These are phyloP conservation scores for Oryzias melastigma DNA, from an alignment of 2,113 vertebrate genomes.

Conservation along the genomic window DNA sequence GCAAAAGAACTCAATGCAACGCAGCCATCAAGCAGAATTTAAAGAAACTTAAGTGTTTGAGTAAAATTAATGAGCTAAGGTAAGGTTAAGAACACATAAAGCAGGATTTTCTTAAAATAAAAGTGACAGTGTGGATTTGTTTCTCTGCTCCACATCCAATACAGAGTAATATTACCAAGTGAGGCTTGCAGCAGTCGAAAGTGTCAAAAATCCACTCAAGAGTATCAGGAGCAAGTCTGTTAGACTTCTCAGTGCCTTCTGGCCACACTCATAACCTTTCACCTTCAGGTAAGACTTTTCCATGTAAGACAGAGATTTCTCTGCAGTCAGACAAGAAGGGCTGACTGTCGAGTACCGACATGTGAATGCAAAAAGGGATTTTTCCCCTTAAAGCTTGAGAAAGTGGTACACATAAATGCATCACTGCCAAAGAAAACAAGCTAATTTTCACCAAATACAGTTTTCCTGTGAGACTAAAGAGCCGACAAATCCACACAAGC, in stretches of 20 bases:
- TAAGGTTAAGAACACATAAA: slow-evolving; percentile 2
- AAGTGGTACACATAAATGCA: slow-evolving; percentile 31
- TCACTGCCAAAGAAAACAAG: slow-evolving; percentile 51
- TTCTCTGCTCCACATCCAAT: slow-evolving; percentile 4
- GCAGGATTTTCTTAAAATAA: slow-evolving; percentile 20
- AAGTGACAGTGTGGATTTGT: slow-evolving; percentile 4
- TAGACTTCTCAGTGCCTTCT: slow-evolving; percentile 23
- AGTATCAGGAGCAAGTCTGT: slow-evolving; percentile 16
- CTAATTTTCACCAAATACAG: slow-evolving; percentile 41
- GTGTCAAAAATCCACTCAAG: slow-evolving; percentile 6
- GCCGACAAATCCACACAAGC: slow-evolving; percentile 25
- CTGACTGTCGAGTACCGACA: slow-evolving; percentile 50
- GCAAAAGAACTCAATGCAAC: slow-evolving; percentile 25
- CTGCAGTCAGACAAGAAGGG: slow-evolving; percentile 10
- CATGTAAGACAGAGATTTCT: slow-evolving; percentile 35
- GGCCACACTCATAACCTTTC: slow-evolving; percentile 55
- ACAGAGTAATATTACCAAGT: slow-evolving; percentile 11
- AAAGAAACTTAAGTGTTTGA: slow-evolving; percentile 23
- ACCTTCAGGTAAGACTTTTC: slow-evolving; percentile 43
- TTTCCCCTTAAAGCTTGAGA: slow-evolving; percentile 36
- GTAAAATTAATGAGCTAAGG: slow-evolving; percentile 17
- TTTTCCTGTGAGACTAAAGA: slow-evolving; percentile 23
- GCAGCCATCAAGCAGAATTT: slow-evolving; percentile 30
- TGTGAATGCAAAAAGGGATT: slow-evolving; percentile 36
- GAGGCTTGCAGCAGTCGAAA: slow-evolving; percentile 1